Evolutionary conservation across 2,888 invertebrate species (phyloP).

Genomic region (Holacanthella duospinosa): DNA sequence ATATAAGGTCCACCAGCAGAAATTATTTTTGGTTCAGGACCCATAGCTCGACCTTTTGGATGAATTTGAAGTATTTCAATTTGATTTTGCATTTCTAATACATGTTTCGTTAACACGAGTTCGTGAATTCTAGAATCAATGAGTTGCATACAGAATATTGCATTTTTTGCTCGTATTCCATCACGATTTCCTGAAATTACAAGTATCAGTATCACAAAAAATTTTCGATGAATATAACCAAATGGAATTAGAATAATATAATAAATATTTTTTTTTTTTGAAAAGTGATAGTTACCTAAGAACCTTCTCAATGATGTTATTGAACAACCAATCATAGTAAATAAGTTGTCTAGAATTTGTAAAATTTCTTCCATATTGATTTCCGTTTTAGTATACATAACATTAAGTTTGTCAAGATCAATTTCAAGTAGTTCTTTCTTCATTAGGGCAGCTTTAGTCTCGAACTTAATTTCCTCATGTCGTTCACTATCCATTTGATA

Average conservation of each 20-base stretch:
- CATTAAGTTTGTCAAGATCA: not conserved
- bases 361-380: constrained; percentile 1
- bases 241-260: not conserved
- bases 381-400: not conserved
- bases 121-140: not conserved
- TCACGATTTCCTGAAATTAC: not conserved
- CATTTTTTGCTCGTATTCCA: not conserved
- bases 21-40: not conserved
- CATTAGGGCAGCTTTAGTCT: not conserved
- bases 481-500: not conserved
- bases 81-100: not conserved
- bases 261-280: not conserved
- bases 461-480: not conserved
- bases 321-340: not conserved
- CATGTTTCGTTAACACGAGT: not conserved
- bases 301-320: not conserved
- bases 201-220: too few relatives aligned
- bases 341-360: not conserved
- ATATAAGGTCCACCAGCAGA: not conserved
- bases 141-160: not conserved
- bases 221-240: too few relatives aligned
- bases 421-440: not conserved
- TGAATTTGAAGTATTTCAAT: not conserved
- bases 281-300: not conserved
- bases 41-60: not conserved